Evolutionary conservation across 23 tunicate species (phyloP).

Genomic region (Trididemnum clinides): DNA sequence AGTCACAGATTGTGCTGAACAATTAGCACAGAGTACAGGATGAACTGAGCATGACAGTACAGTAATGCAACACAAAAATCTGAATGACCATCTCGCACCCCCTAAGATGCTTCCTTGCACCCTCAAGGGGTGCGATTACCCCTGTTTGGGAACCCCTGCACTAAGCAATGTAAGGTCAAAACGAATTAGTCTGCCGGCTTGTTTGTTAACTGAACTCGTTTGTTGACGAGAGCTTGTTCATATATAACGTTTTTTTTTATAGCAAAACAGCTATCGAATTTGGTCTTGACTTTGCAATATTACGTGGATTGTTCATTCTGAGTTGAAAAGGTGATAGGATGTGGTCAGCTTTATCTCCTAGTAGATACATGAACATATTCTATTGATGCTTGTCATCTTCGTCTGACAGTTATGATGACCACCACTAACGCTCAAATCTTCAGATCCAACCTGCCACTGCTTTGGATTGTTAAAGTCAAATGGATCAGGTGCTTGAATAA

Average conservation of each 20-base stretch:
- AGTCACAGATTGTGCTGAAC: too few species aligned
- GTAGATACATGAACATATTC: constrained; percentile 6
- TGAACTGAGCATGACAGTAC: too few species aligned
- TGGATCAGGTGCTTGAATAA: background rate
- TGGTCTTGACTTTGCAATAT: constrained; percentile 12
- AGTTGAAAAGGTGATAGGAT: constrained; percentile 15
- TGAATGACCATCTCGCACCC: too few species aligned
- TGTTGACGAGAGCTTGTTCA: constrained; percentile 11
- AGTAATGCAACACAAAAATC: too few species aligned
- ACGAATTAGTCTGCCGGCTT: constrained; percentile 15
- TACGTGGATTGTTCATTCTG: background rate
- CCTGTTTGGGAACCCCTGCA: too few species aligned
- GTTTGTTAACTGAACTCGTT: background rate
- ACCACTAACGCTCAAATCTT: constrained; percentile 14
- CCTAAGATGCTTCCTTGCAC: too few species aligned
- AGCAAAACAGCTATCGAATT: background rate
- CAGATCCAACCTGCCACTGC: constrained; percentile 22
- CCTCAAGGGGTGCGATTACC: too few species aligned
- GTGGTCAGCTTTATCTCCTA: constrained; percentile 37
- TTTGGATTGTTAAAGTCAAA: constrained; percentile 33
- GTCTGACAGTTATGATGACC: background rate
- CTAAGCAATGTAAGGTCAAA: background rate
- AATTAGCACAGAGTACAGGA: too few species aligned
- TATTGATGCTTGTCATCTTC: background rate
- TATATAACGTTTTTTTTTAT: constrained; percentile 20